Evolutionary conservation across 2,888 invertebrate species (phyloP).

Genomic region (Neoitamus cyanurus): DNA sequence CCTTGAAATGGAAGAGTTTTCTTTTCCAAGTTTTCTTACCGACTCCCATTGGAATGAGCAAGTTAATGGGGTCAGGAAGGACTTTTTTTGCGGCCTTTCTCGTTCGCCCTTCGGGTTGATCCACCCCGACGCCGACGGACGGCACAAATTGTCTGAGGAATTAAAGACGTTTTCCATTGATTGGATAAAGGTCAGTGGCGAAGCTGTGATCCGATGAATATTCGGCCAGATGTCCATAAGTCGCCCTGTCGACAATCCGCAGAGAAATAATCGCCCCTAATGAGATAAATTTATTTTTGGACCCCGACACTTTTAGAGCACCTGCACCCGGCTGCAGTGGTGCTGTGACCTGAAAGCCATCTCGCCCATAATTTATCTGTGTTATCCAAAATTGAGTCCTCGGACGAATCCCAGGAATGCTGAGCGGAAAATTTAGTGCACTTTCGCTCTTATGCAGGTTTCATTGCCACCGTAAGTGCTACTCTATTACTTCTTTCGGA

Average conservation of each 20-base stretch:
- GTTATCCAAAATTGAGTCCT: slow-evolving; percentile 37
- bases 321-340: neutral
- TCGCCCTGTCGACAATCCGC: neutral
- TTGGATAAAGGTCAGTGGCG: slow-evolving; percentile 22
- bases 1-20: slow-evolving; percentile 32
- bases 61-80: slow-evolving; percentile 44
- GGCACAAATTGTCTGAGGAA: slow-evolving; percentile 25
- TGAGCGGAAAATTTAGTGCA: slow-evolving; percentile 33
- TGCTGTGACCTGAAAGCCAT: neutral
- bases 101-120: neutral
- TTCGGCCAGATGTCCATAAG: neutral
- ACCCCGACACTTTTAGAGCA: neutral
- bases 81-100: slow-evolving; percentile 6
- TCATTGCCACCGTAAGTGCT: slow-evolving; percentile 35
- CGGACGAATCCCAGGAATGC: slow-evolving; percentile 22
- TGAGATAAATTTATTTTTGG: neutral
- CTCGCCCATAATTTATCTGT: slow-evolving; percentile 17
- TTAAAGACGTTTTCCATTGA: slow-evolving; percentile 42
- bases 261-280: neutral
- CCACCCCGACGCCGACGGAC: neutral
- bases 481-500: slow-evolving; percentile 27
- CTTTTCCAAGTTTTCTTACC: slow-evolving; percentile 16
- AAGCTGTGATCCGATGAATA: neutral
- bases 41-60: neutral
- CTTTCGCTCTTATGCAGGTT: slow-evolving; percentile 44